phyloP scores from a whole-genome alignment of 2,113 vertebrate species.

The Pseudopipra pipra region DNA sequence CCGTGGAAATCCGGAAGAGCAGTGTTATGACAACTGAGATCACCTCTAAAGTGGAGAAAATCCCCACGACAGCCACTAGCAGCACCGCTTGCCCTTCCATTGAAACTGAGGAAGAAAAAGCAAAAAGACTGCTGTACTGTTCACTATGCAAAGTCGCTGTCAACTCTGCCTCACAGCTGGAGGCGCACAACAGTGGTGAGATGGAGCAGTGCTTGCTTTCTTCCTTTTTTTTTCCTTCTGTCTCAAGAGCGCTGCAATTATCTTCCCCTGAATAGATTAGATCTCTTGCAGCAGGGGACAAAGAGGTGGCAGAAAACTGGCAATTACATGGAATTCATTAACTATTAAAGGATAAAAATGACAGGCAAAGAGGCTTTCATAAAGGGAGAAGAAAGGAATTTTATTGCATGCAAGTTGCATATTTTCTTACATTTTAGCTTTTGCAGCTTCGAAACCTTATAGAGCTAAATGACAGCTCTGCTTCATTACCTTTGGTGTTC shows the following conservation, averaged over 20 bases:
- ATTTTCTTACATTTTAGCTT: slow-evolving; percentile 27
- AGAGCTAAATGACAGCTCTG: background rate
- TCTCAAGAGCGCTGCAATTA: slow-evolving; percentile 66
- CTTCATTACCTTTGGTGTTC: slow-evolving; percentile 15
- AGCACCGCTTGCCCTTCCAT: slow-evolving; percentile 67
- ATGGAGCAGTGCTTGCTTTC: slow-evolving; percentile 6
- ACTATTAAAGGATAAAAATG: slow-evolving; percentile 55
- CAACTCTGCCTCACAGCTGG: slow-evolving; percentile 96
- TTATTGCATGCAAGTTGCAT: background rate
- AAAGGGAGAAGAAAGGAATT: background rate
- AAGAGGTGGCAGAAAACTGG: slow-evolving; percentile 46
- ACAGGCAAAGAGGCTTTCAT: slow-evolving; percentile 18
- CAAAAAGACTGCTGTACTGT: slow-evolving; percentile 93
- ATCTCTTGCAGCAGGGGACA: slow-evolving; percentile 64
- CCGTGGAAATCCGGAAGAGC: slow-evolving; percentile 68
- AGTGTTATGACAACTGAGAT: slow-evolving; percentile 74
- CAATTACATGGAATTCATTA: slow-evolving; percentile 67
- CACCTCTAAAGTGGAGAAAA: slow-evolving; percentile 78
- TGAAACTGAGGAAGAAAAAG: slow-evolving; percentile 96
- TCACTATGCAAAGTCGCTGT: slow-evolving; percentile 98
- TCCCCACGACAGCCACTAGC: slow-evolving; percentile 66
- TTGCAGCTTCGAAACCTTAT: background rate
- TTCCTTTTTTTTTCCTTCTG: slow-evolving; percentile 13
- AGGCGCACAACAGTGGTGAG: slow-evolving; percentile 98
- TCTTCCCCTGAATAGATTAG: slow-evolving; percentile 66